Evolutionary conservation across 2,113 vertebrate species (phyloP).

Genomic region (Eulemur macaco): DNA sequence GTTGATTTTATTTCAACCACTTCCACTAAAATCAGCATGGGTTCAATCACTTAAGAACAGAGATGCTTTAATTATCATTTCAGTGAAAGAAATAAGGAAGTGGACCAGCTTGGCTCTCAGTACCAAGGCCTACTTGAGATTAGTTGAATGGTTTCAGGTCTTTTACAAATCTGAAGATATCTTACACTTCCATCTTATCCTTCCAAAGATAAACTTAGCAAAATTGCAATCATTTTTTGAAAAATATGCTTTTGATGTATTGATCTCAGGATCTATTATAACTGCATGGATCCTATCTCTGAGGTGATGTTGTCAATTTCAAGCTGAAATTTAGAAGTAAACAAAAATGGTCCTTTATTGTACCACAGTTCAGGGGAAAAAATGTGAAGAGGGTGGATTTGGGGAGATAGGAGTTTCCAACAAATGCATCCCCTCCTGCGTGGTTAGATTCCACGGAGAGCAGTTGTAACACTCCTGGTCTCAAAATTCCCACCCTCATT

Average conservation of each 20-base stretch:
- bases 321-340: neutral
- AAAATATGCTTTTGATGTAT: neutral
- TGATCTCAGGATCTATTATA: neutral
- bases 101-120: neutral
- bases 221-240: slow-evolving; percentile 2
- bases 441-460: neutral
- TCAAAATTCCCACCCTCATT: accelerated
- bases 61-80: slow-evolving; percentile 58
- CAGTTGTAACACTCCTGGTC: neutral
- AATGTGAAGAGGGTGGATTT: neutral
- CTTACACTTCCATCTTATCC: neutral
- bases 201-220: neutral
- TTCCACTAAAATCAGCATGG: slow-evolving; percentile 40
- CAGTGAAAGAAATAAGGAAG: slow-evolving; percentile 40
- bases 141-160: neutral
- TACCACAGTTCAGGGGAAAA: neutral
- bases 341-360: neutral
- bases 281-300: neutral
- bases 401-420: neutral
- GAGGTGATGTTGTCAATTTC: neutral
- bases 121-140: neutral
- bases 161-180: neutral
- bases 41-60: slow-evolving; percentile 52
- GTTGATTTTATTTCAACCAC: slow-evolving; percentile 51
- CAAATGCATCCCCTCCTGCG: accelerated